Evolutionary conservation across 2,888 invertebrate species (phyloP).

Genomic region (Beris morrisii): DNA sequence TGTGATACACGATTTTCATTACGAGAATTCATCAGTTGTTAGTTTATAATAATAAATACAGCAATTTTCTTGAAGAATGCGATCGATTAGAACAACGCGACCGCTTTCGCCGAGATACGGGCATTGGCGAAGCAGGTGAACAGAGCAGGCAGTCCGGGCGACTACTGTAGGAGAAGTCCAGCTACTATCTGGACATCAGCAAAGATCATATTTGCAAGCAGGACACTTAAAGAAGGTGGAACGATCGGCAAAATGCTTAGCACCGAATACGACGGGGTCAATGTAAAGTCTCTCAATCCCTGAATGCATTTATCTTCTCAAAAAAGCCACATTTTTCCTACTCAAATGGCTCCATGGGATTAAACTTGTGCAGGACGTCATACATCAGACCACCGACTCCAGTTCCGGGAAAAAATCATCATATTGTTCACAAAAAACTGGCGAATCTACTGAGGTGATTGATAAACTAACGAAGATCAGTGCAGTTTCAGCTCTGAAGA

Average conservation of each 20-base stretch:
- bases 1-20: conserved; percentile 66
- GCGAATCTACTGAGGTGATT: conserved; percentile 76
- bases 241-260: conserved; percentile 96
- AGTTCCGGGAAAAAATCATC: conserved; percentile 69
- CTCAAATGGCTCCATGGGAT: conserved; percentile 71
- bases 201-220: conserved; percentile 93
- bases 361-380: conserved; percentile 72
- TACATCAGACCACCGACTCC: conserved; percentile 72
- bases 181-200: conserved; percentile 92
- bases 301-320: conserved; percentile 71
- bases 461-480: conserved; percentile 70
- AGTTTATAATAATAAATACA: conserved; percentile 72
- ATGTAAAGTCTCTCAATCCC: conserved; percentile 63
- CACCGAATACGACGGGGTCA: conserved; percentile 80
- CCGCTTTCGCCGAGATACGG: conserved; percentile 81
- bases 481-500: conserved; percentile 77
- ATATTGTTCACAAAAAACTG: conserved; percentile 69
- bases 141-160: conserved; percentile 59
- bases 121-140: conserved; percentile 56
- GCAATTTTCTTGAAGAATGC: conserved; percentile 80
- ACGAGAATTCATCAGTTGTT: conserved; percentile 57
- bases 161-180: conserved; percentile 84
- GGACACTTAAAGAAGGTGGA: conserved; percentile 90
- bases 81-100: conserved; percentile 76
- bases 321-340: conserved; percentile 66